Evolutionary conservation across 1,140 invertebrate genomes (phyloP), one percentile per base, ranked within the genome.

Genomic region (Dreissena rostriformis): DNA sequence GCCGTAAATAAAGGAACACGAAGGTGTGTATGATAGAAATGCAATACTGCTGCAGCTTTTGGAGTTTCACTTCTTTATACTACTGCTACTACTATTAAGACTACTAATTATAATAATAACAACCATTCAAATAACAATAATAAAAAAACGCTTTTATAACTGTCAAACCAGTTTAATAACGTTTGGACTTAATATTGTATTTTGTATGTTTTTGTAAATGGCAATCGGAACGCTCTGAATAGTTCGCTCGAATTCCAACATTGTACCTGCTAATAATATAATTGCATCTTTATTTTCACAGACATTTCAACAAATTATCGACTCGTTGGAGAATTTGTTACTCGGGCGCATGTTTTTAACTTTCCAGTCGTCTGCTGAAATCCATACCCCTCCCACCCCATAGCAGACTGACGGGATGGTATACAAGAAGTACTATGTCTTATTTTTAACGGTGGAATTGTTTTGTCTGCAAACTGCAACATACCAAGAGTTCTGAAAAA

Each of bases 261-360:
- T 53, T 49, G 39, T 10, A 52, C 75, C 26, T 53, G 75, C 55
- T 77, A 77, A 67, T 75, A 75, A 49, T 24, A 24, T 77, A 77
- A 77, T 28, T 63, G 67, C 55, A 53, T 77, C 75, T 67, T 75
- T 67, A 77, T 77, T 77, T 39, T 39, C 75, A 77, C 67, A 67
- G 49, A 66, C 63, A 49, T 77, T 29, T 77, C 75, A 77, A 67
- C 75, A 77, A 77, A 77, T 77, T 77, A 61, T 67, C 75, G 39
- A 77, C 75, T 15, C 67, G 49, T 51, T 67, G 29, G 51, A n/a
- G 53, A 12, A 77, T 67, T 26, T 67, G 39, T 39, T 11, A 26
- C 19, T 74, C 55, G 29, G 61, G 29, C 75, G 53, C 39, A 65
- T 77, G 26, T 63, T 77, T 63, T 61, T n/a, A 63, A 52, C 53